Conservation (phyloP, 2,113 vertebrate species). For the western clawed frog (Xenopus tropicalis) region DNA sequence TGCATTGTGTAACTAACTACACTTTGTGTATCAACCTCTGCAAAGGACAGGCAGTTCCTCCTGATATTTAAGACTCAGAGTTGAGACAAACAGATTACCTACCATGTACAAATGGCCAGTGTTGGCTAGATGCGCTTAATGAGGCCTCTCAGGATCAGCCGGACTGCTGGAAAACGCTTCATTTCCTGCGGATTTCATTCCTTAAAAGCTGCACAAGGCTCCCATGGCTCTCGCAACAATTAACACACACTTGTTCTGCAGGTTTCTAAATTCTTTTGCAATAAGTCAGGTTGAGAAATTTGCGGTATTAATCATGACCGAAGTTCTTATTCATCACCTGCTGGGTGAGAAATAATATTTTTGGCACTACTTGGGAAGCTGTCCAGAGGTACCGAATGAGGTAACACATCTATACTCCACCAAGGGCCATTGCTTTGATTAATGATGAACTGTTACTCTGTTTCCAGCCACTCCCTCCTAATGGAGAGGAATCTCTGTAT, state of each 20-base stretch:
- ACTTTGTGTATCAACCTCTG: constrained; percentile 11
- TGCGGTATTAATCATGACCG: constrained; percentile 77
- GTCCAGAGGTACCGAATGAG: constrained; percentile 88
- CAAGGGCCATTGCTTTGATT: constrained; percentile 84
- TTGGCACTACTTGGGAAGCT: constrained; percentile 80
- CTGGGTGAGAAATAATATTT: constrained; percentile 86
- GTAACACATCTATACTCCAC: constrained; percentile 84
- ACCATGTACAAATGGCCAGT: constrained; percentile 49
- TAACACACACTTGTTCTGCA: constrained; percentile 77
- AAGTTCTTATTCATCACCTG: constrained; percentile 86
- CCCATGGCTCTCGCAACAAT: constrained; percentile 76
- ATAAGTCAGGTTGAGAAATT: constrained; percentile 71
- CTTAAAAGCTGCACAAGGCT: constrained; percentile 63
- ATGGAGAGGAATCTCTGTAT: too few species aligned
- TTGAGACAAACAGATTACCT: constrained; percentile 46
- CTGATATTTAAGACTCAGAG: constrained; percentile 56
- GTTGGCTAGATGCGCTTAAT: constrained; percentile 68
- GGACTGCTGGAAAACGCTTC: constrained; percentile 63
- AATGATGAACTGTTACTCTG: constrained; percentile 68
- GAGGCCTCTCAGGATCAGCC: constrained; percentile 70
- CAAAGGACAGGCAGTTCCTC: constrained; percentile 49
- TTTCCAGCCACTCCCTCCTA: neutral
- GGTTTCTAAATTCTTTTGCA: constrained; percentile 64
- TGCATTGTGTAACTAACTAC: constrained; percentile 43
- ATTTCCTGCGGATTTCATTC: constrained; percentile 70